These are phyloP conservation scores for Malacoctenus gilli DNA, from an alignment of 2,797 vertebrate species.

Conservation along the genomic window DNA sequence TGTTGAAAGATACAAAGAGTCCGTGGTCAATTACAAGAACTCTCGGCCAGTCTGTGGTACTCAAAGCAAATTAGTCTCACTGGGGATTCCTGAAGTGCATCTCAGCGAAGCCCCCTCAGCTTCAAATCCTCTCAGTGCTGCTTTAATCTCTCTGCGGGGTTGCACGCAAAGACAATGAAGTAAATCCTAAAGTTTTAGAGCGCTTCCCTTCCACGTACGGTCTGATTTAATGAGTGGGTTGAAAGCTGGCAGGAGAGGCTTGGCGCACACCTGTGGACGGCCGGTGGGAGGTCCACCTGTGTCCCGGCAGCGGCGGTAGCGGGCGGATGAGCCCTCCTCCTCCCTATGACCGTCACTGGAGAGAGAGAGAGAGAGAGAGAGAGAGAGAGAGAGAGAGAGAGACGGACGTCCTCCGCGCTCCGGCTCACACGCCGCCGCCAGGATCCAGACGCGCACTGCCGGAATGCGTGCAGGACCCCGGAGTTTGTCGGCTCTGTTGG, in stretches of 20 bases:
- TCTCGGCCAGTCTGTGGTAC: too few species aligned
- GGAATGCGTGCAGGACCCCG: slow-evolving; percentile 46
- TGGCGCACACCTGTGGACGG: slow-evolving; percentile 40
- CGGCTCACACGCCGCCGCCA: slow-evolving; percentile 5
- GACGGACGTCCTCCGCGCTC: slow-evolving; percentile 35
- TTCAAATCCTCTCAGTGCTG: too few species aligned
- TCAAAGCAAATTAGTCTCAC: too few species aligned
- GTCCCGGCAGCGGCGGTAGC: slow-evolving; percentile 42
- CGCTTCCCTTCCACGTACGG: background rate
- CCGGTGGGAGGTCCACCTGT: slow-evolving; percentile 69
- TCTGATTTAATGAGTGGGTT: background rate
- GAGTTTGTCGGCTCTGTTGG: slow-evolving; percentile 10
- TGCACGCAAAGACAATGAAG: background rate
- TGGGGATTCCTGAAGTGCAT: too few species aligned
- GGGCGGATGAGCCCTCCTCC: slow-evolving; percentile 54
- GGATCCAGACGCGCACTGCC: slow-evolving; percentile 27
- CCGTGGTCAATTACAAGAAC: too few species aligned
- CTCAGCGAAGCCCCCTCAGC: too few species aligned
- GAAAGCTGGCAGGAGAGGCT: background rate
- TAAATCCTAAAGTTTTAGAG: background rate
- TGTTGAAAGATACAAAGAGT: too few species aligned
- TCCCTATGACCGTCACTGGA: slow-evolving; percentile 59
- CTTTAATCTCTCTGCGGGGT: background rate
- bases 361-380: slow-evolving; percentile 50
- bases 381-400: slow-evolving; percentile 56